Base-by-base conservation (phyloP, 2,888 invertebrate genomes). In the Cheilosia scutellata region DNA sequence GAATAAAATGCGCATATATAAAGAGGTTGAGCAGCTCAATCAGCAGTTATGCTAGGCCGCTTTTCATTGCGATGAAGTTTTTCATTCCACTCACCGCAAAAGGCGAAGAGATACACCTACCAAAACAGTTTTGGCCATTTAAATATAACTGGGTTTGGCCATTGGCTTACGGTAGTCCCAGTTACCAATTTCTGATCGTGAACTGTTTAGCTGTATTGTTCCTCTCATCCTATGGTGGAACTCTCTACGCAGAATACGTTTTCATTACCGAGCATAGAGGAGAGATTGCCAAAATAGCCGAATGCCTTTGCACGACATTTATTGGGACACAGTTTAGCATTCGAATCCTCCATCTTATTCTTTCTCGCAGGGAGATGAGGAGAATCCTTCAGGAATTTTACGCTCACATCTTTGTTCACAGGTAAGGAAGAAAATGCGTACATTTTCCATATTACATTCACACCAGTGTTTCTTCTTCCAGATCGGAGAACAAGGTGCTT, bases 131-230 rank as follows among this genome's bases (percentile, higher is more conserved):
- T 29, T 49, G 31, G 33, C 65, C 74, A 42, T 88, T 83, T 47
- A 88, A 88, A 49, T 33, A 47, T 5, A 87, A 87, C 66, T 88
- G 80, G 68, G 58, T 88, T 11, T 88, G 88, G 88, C 88, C 87
- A 2, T 58, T 82, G 40, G 62, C 77, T 5, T 66, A 57, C 20
- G 47, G 60, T 4, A 74, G 79, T n/a, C 33, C 75, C 0, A 1
- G 25, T 11, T 62, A 57, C n/a, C 55, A 72, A 6, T 11, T 7
- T 13, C 0, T 60, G 0, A 9, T 88, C 4, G 75, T 76, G 13
- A 31, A 65, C 3, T n/a, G 66, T 2, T 53, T 70, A 0, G 27
- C 82, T 4, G 29, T 40, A 44, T 9, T 83, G 13, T 79, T 66
- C 31, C 53, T 88, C 5, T 40, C 49, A 1, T 76, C 27, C 25